Base-by-base conservation (phyloP, 1,140 invertebrate genomes). In the Danaus plexippus region DNA sequence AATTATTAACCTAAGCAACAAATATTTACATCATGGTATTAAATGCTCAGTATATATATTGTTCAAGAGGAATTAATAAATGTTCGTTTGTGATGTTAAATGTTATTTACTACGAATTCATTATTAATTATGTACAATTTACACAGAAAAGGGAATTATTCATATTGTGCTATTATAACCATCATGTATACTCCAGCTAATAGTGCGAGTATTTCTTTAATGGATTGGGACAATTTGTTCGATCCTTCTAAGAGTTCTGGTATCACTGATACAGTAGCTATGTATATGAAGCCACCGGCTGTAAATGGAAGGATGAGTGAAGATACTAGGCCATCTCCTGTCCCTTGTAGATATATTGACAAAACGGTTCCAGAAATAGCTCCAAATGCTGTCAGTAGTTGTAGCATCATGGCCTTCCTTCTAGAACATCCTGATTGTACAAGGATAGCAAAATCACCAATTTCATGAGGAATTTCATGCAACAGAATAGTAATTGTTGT, bases 381-480 rank as follows among this genome's bases (percentile, higher is more conserved):
- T 56, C 98, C 98, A 59, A 99, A 66, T 8, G 98, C 98, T 52
- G 98, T 99, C 0, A 93, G 87, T 46, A 99, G 87, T 79, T 99
- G 97, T 18, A 98, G 88, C 65, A 93, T 85, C 91, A 98, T 98
- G 2, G 97, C 97, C 89, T 97, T 97, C 86, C 87, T 92, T 68
- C 95, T 92, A 44, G 92, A 94, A 72, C 95, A 97, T 22, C 97
- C 97, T 64, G 96, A 97, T 85, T 98, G 95, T 52, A 99, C 91
- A 13, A 99, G 89, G 85, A 99, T 98, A 41, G 97, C 97, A 91
- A 98, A 99, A 88, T 99, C 97, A 51, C 97, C 97, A 78, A 99
- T 98, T 89, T 99, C 97, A 89, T 99, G 97, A 50, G 97, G 97
- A 61, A 99, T 93, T 90, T 99, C 97, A 86, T 99, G 97, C 42